Evolutionary conservation across 2,113 vertebrate genomes (phyloP).

Genomic region (Brachyhypopomus occidentalis): DNA sequence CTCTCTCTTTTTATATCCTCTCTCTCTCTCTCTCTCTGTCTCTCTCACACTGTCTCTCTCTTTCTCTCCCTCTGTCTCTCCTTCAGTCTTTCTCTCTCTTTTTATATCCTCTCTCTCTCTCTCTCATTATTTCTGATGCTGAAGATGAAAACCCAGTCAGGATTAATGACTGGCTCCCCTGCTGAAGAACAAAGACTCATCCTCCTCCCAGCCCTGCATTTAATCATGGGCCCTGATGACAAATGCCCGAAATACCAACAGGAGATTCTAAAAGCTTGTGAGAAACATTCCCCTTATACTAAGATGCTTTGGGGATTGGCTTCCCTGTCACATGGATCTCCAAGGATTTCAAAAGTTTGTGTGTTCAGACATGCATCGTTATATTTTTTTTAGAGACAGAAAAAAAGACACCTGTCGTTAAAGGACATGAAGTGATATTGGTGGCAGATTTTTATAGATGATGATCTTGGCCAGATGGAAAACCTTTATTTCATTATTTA

Average conservation of each 20-base stretch:
- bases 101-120: constrained; percentile 1
- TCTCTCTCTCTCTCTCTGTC: too few species aligned
- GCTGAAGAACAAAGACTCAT: constrained; percentile 5
- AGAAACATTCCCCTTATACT: background rate
- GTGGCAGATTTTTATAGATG: background rate
- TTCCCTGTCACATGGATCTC: too few species aligned
- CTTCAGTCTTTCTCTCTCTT: too few species aligned
- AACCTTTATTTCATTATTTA: too few species aligned
- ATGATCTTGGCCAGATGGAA: too few species aligned
- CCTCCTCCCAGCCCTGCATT: constrained; percentile 1
- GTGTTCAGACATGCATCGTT: too few species aligned
- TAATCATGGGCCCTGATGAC: constrained; percentile 27
- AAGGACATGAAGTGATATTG: background rate
- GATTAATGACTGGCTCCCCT: constrained; percentile 2
- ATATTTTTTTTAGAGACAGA: too few species aligned
- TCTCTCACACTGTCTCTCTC: too few species aligned
- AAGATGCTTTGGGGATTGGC: too few species aligned
- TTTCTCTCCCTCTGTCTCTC: background rate
- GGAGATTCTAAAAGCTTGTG: background rate
- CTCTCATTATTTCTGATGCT: constrained; percentile 9
- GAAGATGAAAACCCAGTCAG: constrained; percentile 7
- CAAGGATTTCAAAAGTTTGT: too few species aligned
- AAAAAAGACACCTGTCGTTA: background rate
- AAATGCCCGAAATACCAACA: constrained; percentile 12
- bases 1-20: too few species aligned